phyloP scores from a whole-genome alignment of 2,797 vertebrate species.

The Momotus momota region DNA sequence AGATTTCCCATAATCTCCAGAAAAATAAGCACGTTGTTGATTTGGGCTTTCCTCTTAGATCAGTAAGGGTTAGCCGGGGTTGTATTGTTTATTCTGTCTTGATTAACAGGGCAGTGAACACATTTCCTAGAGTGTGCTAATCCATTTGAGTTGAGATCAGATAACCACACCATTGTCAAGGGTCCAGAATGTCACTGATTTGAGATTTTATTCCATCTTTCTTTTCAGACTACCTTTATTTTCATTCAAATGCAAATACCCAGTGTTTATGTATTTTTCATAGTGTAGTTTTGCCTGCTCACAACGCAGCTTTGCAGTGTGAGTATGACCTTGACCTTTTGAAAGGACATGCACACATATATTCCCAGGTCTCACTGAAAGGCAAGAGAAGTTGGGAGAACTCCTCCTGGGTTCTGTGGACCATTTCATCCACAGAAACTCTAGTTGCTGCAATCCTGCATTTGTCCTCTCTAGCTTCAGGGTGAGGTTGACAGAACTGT shows the following conservation, averaged over 20 bases:
- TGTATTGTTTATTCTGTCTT: conserved; percentile 26
- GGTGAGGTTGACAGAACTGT: neutral
- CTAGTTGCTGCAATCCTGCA: neutral
- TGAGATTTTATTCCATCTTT: conserved; percentile 23
- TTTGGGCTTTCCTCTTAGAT: conserved; percentile 54
- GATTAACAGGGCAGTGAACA: neutral
- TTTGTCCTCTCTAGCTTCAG: neutral
- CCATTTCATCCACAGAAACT: neutral
- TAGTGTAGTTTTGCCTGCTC: conserved; percentile 4
- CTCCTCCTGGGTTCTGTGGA: neutral
- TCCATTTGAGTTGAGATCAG: conserved; percentile 15
- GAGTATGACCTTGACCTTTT: neutral
- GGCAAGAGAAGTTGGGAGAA: neutral
- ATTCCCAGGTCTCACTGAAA: neutral
- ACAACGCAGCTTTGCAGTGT: neutral
- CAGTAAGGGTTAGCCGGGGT: conserved; percentile 34
- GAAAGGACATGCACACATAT: neutral
- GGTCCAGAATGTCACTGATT: conserved; percentile 29
- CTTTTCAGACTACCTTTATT: conserved; percentile 50
- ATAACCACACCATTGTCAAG: neutral
- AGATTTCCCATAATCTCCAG: conserved; percentile 53
- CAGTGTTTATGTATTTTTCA: conserved; percentile 2
- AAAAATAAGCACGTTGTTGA: conserved; percentile 25
- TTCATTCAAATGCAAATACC: conserved; percentile 38
- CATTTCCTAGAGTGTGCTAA: conserved; percentile 12